Evolutionary conservation across 2,888 invertebrate species (phyloP), one percentile per base, ranked within the genome.

Genomic region (Andrena trimmerana): DNA sequence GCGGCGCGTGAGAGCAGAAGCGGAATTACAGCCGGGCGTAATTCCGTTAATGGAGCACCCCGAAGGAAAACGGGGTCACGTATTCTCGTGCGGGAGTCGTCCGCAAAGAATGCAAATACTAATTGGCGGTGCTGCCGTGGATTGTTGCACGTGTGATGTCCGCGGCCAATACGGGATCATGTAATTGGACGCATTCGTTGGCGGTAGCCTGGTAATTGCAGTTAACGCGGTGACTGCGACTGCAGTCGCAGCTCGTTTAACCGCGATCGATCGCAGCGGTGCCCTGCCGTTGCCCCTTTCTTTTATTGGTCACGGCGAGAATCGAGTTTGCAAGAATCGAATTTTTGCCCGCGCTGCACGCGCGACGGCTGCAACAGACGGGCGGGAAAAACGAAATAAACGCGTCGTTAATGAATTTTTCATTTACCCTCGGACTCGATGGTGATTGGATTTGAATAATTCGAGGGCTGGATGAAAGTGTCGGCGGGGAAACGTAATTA

Each of bases 101-200:
- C 62, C 62, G 83, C 65, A 86, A 89, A 90, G 86, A 90, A 89
- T 85, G 86, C 80, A 71, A 88, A 89, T 88, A 85, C 87, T 90
- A 89, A 90, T 90, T 87, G 91, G 84, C 65, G 62, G 60, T 20
- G 50, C 27, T 27, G 57, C 52, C 57, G 65, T 57, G 63, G 75
- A 74, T 86, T 78, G 84, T 83, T 81, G 75, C 71, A 54, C 42
- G 62, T 20, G 48, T 60, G 70, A 73, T 81, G 73, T 71, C 76
- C 75, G 65, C 57, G 57, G 68, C 59, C 76, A 59, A 76, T 76
- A 74, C 83, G 60, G 78, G 62, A 71, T 86, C 87, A 81, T 78
- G 86, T 90, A 91, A 91, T 91, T 91, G 90, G 89, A 88, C 89
- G 86, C 87, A 88, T 88, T 89, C 83, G 89, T 90, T 90, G 89